Evolutionary conservation across 1,140 invertebrate species (phyloP), one percentile per base, ranked within the genome.

Genomic region (Pectinophora gossypiella): DNA sequence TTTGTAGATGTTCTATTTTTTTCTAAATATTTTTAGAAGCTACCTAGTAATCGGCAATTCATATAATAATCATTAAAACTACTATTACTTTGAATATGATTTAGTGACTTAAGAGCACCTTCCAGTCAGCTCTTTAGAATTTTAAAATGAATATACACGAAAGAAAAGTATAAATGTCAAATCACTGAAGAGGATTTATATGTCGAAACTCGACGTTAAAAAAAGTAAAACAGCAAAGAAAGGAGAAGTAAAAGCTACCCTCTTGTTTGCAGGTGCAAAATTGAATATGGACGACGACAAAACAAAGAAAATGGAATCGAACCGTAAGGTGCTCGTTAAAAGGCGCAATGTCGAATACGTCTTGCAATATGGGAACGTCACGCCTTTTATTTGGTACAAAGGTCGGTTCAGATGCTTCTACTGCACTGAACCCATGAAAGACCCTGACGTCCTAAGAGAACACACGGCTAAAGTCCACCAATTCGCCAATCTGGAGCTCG

Each of bases 231-330:
- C 40, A 45, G 10, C 5, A 21, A 54, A 23, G 58, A 44, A 58
- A 35, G 49, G 9, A 43, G 51, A 54, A 54, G 47, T 55, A 61
- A 66, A 67, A 61, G 48, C 22, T 45, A 52, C 42, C 56, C 59
- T 64, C 83, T 83, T 83, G 20, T 79, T 86, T 83, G n/a, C 83
- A 86, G 83, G 81, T 78, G 49, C 69, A 54, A 80, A 81, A 69
- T 65, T 72, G 49, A 62, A 58, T 52, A 68, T 74, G 40, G 56
- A 70, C 55, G 81, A 82, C 56, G 80, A 84, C 63, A 79, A 69
- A 61, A 56, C 63, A 73, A 85, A 80, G 74, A 84, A 80, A 80
- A 61, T 66, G 43, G 79, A 83, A 62, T 58, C 67, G 21, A 66
- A 73, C 19, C 64, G 73, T 54, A 84, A 84, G 52, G 57, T 80